A percentile compares a stretch with the other conserved stretches of the same genome.
Evolutionary conservation across 1,140 invertebrate genomes (phyloP).

Genomic region (Drosophila murphyi): DNA sequence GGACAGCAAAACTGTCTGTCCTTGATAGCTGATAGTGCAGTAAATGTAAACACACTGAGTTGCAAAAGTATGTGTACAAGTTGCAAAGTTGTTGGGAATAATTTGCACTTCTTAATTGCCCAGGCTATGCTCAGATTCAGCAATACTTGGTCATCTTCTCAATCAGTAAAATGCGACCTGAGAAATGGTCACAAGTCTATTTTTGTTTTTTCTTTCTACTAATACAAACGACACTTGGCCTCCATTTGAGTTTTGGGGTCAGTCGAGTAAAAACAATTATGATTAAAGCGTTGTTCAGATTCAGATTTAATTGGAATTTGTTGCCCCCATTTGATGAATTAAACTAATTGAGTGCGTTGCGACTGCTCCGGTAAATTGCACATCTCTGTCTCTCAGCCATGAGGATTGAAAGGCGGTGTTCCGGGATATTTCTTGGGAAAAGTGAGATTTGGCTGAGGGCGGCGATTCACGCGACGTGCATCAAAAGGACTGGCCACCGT

Average conservation of each 20-base stretch:
- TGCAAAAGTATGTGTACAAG: too few relatives aligned
- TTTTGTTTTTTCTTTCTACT: not conserved
- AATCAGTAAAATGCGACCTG: not conserved
- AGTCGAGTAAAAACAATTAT: constrained; percentile 48
- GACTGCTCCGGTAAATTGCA: not conserved
- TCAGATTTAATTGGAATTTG: constrained; percentile 64
- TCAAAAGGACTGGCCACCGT: constrained; percentile 57
- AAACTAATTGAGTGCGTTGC: constrained; percentile 6
- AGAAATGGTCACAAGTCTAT: not conserved
- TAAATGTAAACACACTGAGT: too few relatives aligned
- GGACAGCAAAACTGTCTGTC: not conserved
- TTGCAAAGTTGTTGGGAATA: too few relatives aligned
- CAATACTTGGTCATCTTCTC: not conserved
- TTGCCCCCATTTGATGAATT: constrained; percentile 30
- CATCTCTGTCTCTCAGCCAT: constrained; percentile 35
- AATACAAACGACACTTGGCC: constrained; percentile 53
- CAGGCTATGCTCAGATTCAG: not conserved
- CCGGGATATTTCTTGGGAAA: constrained; percentile 35
- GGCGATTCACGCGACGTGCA: constrained; percentile 32
- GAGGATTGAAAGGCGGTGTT: constrained; percentile 75
- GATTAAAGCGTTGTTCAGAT: constrained; percentile 47
- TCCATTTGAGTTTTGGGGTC: constrained; percentile 29
- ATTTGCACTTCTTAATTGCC: not conserved
- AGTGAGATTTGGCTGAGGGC: constrained; percentile 11
- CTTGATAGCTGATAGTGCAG: not conserved